Evolutionary conservation across 1,140 invertebrate genomes (phyloP), one percentile per base, ranked within the genome.

Genomic region (Aleiodes sp.): DNA sequence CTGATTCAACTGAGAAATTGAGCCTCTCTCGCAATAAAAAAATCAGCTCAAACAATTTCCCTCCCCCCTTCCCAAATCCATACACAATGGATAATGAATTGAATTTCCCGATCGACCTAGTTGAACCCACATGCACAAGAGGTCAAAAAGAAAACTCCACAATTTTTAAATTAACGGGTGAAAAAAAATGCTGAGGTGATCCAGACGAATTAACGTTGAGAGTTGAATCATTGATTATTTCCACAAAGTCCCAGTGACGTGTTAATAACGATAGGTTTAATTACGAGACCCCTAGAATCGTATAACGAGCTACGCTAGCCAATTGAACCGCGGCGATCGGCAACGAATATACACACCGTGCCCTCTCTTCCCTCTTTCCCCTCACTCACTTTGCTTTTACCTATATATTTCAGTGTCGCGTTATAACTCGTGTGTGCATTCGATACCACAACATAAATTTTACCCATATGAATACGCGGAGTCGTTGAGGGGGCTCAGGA

Each of bases 381-480:
- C 21, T 16, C 33, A 39, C 31, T 31, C 21, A 2, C 31, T n/a
- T n/a, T n/a, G n/a, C n/a, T 26, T 12, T 16, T 26, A 59, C 19
- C 35, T 35, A 56, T 66, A 56, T 24, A 39, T 66, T 21, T 57
- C 24, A 46, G 9, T 41, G 56, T 68, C 28, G 37, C 39, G 60
- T 69, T 69, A 69, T 69, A 69, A 69, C 60, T 69, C 43, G 60
- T 69, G 67, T 69, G 67, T 69, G 46, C 67, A 69, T 43, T 69
- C 60, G 60, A 69, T 69, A 69, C 67, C 67, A 69, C 67, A 69
- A 63, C 67, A 69, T 69, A 69, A 69, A 69, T 69, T 69, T 56
- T 8, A 62, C 33, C 67, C 67, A 69, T 69, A 69, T 69, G 67
- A 69, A 69, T 69, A 69, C 67, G 66, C 66, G 57, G 56, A 69